These are phyloP conservation scores for Drosophila malerkotliana DNA, from an alignment of 1,140 invertebrate species.

Conservation along the genomic window DNA sequence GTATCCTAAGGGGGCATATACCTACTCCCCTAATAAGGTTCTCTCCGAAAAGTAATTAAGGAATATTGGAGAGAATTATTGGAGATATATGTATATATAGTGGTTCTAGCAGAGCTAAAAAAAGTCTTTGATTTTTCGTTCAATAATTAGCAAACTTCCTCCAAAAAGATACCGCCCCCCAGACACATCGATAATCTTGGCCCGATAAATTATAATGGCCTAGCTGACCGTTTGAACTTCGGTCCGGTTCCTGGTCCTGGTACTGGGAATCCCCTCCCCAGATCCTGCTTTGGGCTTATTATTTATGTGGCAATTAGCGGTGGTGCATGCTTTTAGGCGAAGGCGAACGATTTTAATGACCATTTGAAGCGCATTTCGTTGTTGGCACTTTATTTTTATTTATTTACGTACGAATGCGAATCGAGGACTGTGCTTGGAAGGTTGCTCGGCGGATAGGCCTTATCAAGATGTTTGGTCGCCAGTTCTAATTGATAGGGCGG, in stretches of 20 bases:
- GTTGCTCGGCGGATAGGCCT: conserved; percentile 23
- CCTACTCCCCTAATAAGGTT: too few relatives aligned
- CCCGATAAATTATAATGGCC: conserved; percentile 52
- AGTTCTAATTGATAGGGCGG: conserved; percentile 80
- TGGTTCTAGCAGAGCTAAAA: too few relatives aligned
- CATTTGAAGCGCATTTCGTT: conserved; percentile 79
- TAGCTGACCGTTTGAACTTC: neutral
- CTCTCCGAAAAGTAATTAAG: too few relatives aligned
- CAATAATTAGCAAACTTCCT: conserved; percentile 27
- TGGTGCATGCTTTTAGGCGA: conserved; percentile 61
- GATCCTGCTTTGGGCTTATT: conserved; percentile 58
- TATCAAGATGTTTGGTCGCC: conserved; percentile 77
- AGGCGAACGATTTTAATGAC: conserved; percentile 71
- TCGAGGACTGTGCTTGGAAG: neutral
- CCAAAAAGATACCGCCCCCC: conserved; percentile 26
- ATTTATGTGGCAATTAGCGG: conserved; percentile 77
- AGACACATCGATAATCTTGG: conserved; percentile 53
- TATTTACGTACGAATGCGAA: conserved; percentile 49
- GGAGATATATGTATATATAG: too few relatives aligned
- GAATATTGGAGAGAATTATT: too few relatives aligned
- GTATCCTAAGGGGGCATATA: too few relatives aligned
- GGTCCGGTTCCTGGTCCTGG: neutral
- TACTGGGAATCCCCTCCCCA: neutral
- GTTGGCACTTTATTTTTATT: conserved; percentile 77
- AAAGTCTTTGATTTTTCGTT: neutral